Conservation (phyloP, 1,140 invertebrate species). For the Akabosia matsudoensis region DNA sequence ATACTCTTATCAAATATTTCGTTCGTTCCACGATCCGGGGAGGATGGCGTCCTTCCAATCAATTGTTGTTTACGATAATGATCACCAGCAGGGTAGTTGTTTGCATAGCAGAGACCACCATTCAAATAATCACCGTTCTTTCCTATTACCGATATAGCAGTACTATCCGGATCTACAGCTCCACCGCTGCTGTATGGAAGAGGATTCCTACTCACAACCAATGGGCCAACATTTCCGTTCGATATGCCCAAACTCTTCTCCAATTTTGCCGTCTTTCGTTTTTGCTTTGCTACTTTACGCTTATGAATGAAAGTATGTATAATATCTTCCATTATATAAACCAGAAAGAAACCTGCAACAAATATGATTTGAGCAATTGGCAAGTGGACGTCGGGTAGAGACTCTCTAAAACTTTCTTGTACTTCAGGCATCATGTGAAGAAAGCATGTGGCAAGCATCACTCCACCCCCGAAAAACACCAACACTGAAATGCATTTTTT, state of each 20-base stretch:
- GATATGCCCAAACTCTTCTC: neutral
- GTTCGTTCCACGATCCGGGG: neutral
- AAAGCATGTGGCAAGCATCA: slow-evolving; percentile 59
- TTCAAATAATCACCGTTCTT: neutral
- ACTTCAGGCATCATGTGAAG: slow-evolving; percentile 60
- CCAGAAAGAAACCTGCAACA: slow-evolving; percentile 59
- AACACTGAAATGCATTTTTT: slow-evolving; percentile 50
- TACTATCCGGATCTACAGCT: neutral
- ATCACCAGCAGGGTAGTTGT: neutral
- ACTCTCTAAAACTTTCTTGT: slow-evolving; percentile 46
- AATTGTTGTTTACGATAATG: slow-evolving; percentile 13
- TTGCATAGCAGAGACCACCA: neutral
- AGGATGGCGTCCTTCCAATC: neutral
- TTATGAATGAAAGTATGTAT: slow-evolving; percentile 44
- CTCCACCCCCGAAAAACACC: slow-evolving; percentile 59
- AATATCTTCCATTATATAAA: slow-evolving; percentile 59
- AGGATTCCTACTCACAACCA: neutral
- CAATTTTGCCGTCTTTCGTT: neutral
- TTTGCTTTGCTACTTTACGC: neutral
- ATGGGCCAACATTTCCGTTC: neutral
- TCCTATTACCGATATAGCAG: neutral
- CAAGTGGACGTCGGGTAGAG: slow-evolving; percentile 43
- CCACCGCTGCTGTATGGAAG: neutral
- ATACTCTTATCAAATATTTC: slow-evolving; percentile 8
- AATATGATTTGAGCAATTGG: slow-evolving; percentile 58